These are phyloP conservation scores for Geotria australis DNA, from an alignment of 2,797 vertebrate species.

Conservation along the genomic window DNA sequence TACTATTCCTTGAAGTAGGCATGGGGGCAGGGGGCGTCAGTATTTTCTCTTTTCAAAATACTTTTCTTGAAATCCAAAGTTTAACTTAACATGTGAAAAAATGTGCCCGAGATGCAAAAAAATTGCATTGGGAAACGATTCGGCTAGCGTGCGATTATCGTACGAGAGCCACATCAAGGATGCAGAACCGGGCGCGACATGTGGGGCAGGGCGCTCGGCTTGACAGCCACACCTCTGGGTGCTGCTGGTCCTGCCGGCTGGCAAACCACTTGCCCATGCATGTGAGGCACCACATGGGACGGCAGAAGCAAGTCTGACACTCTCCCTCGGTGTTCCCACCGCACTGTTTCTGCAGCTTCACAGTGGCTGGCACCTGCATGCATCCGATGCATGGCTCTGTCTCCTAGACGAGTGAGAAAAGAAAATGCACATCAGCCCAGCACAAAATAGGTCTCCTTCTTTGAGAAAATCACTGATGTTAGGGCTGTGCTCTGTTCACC, in stretches of 20 bases:
- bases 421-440: background rate
- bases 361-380: conserved; percentile 41
- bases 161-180: conserved; percentile 46
- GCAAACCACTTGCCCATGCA: conserved; percentile 91
- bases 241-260: conserved; percentile 64
- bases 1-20: no score
- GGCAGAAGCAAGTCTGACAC: conserved; percentile 57
- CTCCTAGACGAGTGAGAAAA: conserved; percentile 17
- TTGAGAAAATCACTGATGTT: no score
- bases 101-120: no score
- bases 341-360: conserved; percentile 51
- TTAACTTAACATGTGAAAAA: no score
- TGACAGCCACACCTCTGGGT: conserved; percentile 61
- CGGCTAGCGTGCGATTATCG: conserved; percentile 11
- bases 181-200: conserved; percentile 59
- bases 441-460: no score
- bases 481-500: no score
- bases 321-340: conserved; percentile 16
- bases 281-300: conserved; percentile 82
- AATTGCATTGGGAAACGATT: no score
- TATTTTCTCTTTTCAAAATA: no score
- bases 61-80: no score
- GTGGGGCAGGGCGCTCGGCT: conserved; percentile 72
- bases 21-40: no score
- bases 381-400: conserved; percentile 61